phyloP scores from a whole-genome alignment of 35 echinoderm and acorn worm genomes.

The Apostichopus parvimensis region DNA sequence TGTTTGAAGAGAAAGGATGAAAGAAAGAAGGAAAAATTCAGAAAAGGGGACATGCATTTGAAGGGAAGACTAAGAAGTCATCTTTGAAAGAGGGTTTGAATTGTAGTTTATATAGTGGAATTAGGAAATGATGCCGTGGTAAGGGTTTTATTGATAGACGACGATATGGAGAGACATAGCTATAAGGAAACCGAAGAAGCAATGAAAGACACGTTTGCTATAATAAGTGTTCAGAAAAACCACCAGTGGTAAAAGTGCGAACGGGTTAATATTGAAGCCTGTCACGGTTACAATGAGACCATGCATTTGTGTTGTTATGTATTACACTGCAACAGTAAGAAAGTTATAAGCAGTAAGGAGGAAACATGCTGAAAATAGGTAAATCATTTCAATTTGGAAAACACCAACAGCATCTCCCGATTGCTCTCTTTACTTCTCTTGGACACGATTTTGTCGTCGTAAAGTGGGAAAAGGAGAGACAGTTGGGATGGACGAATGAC shows the following conservation, averaged over 20 bases:
- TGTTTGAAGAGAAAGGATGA: background rate
- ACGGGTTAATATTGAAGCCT: constrained; percentile 39
- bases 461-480: no score
- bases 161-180: background rate
- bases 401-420: no score
- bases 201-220: constrained; percentile 9
- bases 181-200: constrained; percentile 18
- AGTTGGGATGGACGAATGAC: no score
- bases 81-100: no score
- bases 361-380: constrained; percentile 16
- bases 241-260: constrained; percentile 14
- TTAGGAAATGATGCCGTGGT: background rate
- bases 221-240: constrained; percentile 23
- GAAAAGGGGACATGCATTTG: background rate
- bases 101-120: no score
- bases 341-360: background rate
- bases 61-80: background rate
- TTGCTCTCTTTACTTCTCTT: no score
- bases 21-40: background rate
- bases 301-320: constrained; percentile 34
- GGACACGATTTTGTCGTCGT: no score
- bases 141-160: background rate
- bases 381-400: background rate
- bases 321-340: constrained; percentile 4
- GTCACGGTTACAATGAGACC: constrained; percentile 52